Percentiles rank a stretch among this genome's conserved stretches.
These are phyloP conservation scores for Antrozous pallidus DNA, from an alignment of 2,797 vertebrate genomes.

Conservation along the genomic window DNA sequence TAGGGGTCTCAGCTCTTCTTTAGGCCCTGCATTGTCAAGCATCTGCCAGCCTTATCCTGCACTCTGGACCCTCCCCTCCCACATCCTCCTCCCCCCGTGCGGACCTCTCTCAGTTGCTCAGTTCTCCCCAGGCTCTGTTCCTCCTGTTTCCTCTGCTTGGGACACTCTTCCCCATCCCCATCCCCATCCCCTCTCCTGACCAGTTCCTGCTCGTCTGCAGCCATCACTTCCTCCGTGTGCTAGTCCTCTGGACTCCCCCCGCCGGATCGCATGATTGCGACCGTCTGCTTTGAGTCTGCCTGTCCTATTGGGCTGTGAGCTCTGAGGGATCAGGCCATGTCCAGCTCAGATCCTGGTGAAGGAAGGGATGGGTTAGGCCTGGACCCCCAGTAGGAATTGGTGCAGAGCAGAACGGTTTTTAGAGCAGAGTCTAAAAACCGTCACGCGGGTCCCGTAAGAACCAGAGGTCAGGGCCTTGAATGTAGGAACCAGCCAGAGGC, in stretches of 20 bases:
- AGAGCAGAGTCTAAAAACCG: background rate
- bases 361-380: background rate
- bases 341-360: background rate
- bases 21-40: background rate
- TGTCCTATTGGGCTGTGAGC: background rate
- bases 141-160: background rate
- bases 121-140: background rate
- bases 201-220: background rate
- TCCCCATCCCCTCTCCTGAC: background rate
- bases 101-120: background rate
- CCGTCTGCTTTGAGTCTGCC: background rate
- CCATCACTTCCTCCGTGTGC: background rate
- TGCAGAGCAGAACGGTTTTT: background rate
- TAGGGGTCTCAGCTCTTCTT: background rate
- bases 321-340: background rate
- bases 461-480: background rate
- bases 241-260: background rate
- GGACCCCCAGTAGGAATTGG: background rate
- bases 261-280: rapidly evolving
- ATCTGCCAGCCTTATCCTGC: background rate
- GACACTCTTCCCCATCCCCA: background rate
- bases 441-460: background rate
- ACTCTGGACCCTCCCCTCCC: background rate
- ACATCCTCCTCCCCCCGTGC: rapidly evolving
- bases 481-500: background rate